Evolutionary conservation across 2,888 invertebrate genomes (phyloP), one percentile per base, ranked within the genome.

Genomic region (Mellilla xanthometata): DNA sequence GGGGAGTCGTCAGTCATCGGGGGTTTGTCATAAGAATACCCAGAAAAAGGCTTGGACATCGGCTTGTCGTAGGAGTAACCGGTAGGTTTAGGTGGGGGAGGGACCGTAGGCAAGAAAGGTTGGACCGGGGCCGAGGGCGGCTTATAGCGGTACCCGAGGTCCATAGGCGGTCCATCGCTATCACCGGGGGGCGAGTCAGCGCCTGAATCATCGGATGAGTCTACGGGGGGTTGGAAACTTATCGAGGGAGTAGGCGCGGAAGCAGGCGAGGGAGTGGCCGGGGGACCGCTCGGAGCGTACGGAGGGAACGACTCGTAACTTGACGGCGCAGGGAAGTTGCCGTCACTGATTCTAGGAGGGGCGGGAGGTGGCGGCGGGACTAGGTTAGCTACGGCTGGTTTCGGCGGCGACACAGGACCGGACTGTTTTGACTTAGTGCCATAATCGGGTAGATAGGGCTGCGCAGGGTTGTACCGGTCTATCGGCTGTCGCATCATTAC

Each of bases 391-490:
- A 78, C 72, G 5, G 80, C 58, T 49, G 73, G 76, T 2, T 58
- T 43, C 12, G 78, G 69, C 2, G 60, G 47, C 6, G 55, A 36
- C 26, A 40, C 52, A n/a, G 68, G 60, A 47, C 56, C 63, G 2
- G 78, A 72, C 47, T 78, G 79, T 53, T 84, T 80, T n/a, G 79
- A 69, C 45, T 80, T 80, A 44, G 60, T 68, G 5, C 80, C 81
- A 44, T 83, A 84, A 10, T 58, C 63, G n/a, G 67, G 87, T 45
- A 90, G 69, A 61, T 89, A 87, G 1, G 90, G 86, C 54, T 89
- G 87, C 2, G 89, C 89, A n/a, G 90, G 86, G 61, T 90, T 90
- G 53, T 86, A 90, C 10, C 90, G 75, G 49, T 90, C 90, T 36
- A 88, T 67, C 3, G 73, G 73, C 36, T 76, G 73, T 26, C 66